Evolutionary conservation across 2,888 invertebrate species (phyloP), one percentile per base, ranked within the genome.

Genomic region (Branchellion lobata): DNA sequence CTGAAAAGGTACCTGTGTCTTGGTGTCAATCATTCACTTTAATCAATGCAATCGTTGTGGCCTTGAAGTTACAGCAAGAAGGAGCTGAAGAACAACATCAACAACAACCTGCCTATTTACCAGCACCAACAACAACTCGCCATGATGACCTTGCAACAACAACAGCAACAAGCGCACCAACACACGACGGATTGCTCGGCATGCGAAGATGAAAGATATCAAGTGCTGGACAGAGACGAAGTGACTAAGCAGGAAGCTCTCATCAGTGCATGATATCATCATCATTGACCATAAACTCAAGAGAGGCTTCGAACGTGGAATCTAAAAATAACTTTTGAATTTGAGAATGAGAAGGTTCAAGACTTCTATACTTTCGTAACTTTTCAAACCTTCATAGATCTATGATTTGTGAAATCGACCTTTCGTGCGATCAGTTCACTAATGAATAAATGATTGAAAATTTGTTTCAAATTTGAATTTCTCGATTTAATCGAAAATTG

Each of bases 181-280:
- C 14, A n/a, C 21, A 57, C 11, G 21, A 57, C 21, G 61, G 61
- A 57, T 57, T 57, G 21, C 21, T 57, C 61, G 61, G 53, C 29
- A 75, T 21, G n/a, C 27, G 75, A 53, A 24, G 53, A 75, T n/a
- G 75, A 75, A 2, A 75, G 75, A 75, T 75, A 75, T 53, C 75
- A 75, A 75, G 53, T 75, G n/a, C 31, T 75, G 51, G 75, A 75
- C 33, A 47, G 40, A 53, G 75, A 75, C 14, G 75, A 75, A 53
- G 75, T 75, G 0, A 53, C 75, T 53, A 75, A 53, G 51, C 47
- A 75, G 51, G 61, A 57, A 57, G 14, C 61, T n/a, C n/a, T 57
- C 24, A 57, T 57, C 8, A 40, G 14, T 14, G 40, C 40, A 40
- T 40, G 40, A 40, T n/a, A n/a, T n/a, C n/a, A n/a, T n/a, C n/a